Conservation (phyloP, 2,888 invertebrate species). For the Apamea monoglypha region DNA sequence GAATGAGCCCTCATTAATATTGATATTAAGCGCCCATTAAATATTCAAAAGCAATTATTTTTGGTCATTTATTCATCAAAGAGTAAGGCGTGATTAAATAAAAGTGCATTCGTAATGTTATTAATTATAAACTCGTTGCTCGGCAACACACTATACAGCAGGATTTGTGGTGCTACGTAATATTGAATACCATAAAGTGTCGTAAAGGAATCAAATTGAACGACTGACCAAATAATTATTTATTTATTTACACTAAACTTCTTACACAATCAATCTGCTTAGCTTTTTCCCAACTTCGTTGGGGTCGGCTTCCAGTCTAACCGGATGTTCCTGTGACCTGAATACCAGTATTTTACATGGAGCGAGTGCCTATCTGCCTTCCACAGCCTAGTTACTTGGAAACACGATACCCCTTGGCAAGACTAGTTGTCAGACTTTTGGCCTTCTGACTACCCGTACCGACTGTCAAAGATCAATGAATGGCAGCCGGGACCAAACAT, state of each 20-base stretch:
- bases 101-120: constrained; percentile 5
- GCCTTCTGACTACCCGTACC: neutral
- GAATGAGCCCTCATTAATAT: constrained; percentile 15
- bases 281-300: no score
- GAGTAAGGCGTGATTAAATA: constrained; percentile 1
- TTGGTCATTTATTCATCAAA: constrained; percentile 36
- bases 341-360: neutral
- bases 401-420: neutral
- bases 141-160: neutral
- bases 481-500: neutral
- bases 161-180: neutral
- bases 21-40: constrained; percentile 1
- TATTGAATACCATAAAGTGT: neutral
- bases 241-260: neutral
- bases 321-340: neutral
- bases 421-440: neutral
- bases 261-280: neutral
- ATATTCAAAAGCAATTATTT: constrained; percentile 31
- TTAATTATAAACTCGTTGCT: neutral
- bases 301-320: no score
- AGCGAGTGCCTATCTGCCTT: neutral
- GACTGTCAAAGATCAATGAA: neutral
- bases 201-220: neutral
- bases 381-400: neutral
- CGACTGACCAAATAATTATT: neutral